Conservation (phyloP, 2,113 vertebrate genomes). For the Jacana jacana region DNA sequence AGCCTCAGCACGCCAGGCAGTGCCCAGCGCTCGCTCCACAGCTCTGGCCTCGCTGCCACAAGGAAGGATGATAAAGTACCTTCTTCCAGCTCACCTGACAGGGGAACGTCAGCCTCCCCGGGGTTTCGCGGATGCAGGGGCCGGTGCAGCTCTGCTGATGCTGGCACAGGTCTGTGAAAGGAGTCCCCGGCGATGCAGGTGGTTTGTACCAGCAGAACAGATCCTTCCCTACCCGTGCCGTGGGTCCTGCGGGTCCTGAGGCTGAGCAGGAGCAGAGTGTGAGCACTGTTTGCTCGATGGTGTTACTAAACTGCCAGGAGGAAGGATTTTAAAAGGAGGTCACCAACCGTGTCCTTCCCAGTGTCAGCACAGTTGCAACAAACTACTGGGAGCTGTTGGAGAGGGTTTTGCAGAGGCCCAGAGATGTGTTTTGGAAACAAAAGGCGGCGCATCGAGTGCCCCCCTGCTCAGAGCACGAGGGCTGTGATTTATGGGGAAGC, state of each 20-base stretch:
- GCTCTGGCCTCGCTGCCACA: background rate
- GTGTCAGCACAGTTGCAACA: background rate
- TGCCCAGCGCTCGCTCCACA: background rate
- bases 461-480: background rate
- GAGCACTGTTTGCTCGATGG: fast-evolving
- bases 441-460: background rate
- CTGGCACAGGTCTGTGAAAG: background rate
- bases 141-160: background rate
- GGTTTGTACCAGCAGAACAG: background rate
- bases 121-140: too few species aligned
- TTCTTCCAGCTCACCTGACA: background rate
- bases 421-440: background rate
- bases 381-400: background rate
- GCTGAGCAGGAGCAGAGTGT: background rate
- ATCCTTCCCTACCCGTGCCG: fast-evolving
- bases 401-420: background rate
- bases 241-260: background rate
- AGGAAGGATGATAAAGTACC: background rate
- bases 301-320: fast-evolving
- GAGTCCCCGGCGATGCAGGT: background rate
- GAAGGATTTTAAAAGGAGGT: background rate
- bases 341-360: background rate
- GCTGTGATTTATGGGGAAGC: background rate
- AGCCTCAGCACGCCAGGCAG: background rate
- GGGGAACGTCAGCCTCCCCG: background rate